These are phyloP conservation scores for Sorex araneus DNA, from an alignment of 2,113 vertebrate genomes.

Conservation along the genomic window DNA sequence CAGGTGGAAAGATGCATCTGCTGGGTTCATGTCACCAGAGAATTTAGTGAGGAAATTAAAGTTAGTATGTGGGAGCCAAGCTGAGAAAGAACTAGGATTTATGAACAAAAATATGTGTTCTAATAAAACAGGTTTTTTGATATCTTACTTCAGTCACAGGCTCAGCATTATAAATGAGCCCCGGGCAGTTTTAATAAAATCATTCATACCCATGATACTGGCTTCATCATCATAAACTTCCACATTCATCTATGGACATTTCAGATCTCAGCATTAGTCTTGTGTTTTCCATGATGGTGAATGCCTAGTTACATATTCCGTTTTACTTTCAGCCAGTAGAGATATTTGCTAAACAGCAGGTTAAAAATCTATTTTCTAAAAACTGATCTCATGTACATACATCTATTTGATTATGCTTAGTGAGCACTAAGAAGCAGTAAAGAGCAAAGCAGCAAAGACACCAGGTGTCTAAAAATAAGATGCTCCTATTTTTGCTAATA, in stretches of 20 bases:
- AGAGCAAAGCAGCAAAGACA: not conserved
- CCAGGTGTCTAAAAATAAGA: not conserved
- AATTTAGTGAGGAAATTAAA: constrained; percentile 59
- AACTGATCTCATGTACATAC: not conserved
- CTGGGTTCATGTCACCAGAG: not conserved
- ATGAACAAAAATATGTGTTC: constrained; percentile 42
- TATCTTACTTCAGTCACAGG: constrained; percentile 13
- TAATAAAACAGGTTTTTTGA: constrained; percentile 6
- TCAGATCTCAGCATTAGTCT: not conserved
- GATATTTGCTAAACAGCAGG: not conserved
- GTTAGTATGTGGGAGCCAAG: not conserved
- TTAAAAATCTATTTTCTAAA: not conserved
- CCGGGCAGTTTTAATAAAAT: constrained; percentile 17
- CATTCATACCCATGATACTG: not conserved
- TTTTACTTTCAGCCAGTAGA: not conserved
- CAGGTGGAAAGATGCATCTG: constrained; percentile 17
- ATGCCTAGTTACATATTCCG: not conserved
- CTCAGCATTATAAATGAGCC: not conserved
- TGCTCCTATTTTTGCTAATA: not conserved
- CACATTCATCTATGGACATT: not conserved
- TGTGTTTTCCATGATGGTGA: not conserved
- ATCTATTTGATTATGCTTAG: not conserved
- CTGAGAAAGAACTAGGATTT: constrained; percentile 1
- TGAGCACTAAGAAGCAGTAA: not conserved
- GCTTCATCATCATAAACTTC: fast-evolving